A percentile compares a stretch with the other conserved stretches of the same genome.
These are phyloP conservation scores for Chamaea fasciata DNA, from an alignment of 2,113 vertebrate species.

Conservation along the genomic window DNA sequence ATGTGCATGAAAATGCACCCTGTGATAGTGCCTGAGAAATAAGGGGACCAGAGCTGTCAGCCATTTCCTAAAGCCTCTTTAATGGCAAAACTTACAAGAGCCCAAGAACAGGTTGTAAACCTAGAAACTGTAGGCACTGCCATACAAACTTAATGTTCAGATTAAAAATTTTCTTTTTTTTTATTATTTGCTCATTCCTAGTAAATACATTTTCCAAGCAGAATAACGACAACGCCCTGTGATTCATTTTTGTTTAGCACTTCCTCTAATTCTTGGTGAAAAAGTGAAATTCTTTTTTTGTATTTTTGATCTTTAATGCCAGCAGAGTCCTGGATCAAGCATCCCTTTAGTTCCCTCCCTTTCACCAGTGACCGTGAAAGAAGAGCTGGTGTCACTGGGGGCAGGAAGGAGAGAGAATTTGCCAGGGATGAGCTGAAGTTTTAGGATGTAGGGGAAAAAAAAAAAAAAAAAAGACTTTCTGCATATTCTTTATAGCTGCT, in stretches of 20 bases:
- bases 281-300: slow-evolving; percentile 57
- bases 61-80: slow-evolving; percentile 4
- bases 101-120: not conserved
- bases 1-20: not conserved
- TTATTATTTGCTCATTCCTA: slow-evolving; percentile 64
- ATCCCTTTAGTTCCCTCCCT: not conserved
- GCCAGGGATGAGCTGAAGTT: not conserved
- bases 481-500: not conserved
- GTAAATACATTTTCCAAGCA: slow-evolving; percentile 50
- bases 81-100: not conserved
- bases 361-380: not conserved
- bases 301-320: slow-evolving; percentile 9
- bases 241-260: slow-evolving; percentile 27
- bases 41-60: not conserved
- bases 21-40: not conserved
- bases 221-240: slow-evolving; percentile 44
- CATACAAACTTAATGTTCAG: not conserved
- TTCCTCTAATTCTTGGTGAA: slow-evolving; percentile 60
- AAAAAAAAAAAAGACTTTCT: not conserved
- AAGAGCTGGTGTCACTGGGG: not conserved
- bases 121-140: not conserved
- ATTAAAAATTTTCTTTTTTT: slow-evolving; percentile 62
- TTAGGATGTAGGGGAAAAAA: accelerated
- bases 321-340: slow-evolving; percentile 1
- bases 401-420: not conserved